Base-by-base conservation (phyloP, 2,888 invertebrate genomes). In the Eledona agricola region DNA sequence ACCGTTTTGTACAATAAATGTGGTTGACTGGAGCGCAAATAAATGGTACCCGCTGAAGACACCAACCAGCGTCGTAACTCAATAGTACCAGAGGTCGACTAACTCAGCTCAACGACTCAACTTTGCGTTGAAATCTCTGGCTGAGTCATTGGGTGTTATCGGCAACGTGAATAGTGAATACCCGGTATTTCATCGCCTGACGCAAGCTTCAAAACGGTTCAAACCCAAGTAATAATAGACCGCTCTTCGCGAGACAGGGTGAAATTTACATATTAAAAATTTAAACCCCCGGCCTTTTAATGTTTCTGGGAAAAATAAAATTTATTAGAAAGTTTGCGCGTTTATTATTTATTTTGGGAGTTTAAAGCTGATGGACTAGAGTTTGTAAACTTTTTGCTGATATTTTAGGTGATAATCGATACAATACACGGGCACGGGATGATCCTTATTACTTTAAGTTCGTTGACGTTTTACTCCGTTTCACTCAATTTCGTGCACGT, bases 271-370 rank as follows among this genome's bases (percentile, higher is more conserved):
- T 12, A 40, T 40, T 40, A 40, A 40, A 40, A 40, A 40, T 40
- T 40, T 28, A 40, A 40, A 28, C 28, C 40, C 40, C 16, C 22
- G 11, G 12, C 17, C 34, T 2, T 11, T 17, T 20, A 15, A 19
- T 15, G 23, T 12, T 37, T 40, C 40, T 26, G 6, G n/a, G 40
- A 40, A 40, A 40, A 40, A 40, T 40, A 26, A 5, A 15, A 28
- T 25, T 38, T 38, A 25, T 38, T 16, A 15, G 15, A 38, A 25
- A 38, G 25, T 40, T 40, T 17, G 9, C 9, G 16, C 1, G n/a
- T 32, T 4, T 5, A 20, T 34, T 15, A 34, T 34, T 34, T 5
- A 34, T 34, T n/a, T 10, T 34, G 7, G 9, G 13, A n/a, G 16
- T 25, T 38, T 38, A 38, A 23, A 35, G 35, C 1, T 12, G 38